Evolutionary conservation across 1,140 invertebrate genomes (phyloP).

Genomic region (Centruroides vittatus): DNA sequence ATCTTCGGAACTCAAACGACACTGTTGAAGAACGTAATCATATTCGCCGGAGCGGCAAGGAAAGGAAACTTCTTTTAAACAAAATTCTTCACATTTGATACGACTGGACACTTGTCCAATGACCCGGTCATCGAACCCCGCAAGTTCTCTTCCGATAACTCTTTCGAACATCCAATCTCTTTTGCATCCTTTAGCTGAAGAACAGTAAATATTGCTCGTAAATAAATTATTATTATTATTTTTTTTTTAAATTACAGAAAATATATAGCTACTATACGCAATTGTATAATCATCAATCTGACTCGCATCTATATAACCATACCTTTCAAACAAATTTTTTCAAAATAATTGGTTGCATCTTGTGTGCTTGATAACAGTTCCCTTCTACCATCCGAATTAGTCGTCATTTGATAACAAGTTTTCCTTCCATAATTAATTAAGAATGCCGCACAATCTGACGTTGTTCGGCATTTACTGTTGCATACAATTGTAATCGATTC

Average conservation of each 20-base stretch:
- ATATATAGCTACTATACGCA: background rate
- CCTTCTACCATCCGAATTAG: background rate
- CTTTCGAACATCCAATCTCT: slow-evolving; percentile 31
- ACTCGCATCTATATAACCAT: background rate
- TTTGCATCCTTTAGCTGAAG: slow-evolving; percentile 14
- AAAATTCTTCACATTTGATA: slow-evolving; percentile 36
- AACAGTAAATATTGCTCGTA: background rate
- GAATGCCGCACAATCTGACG: background rate
- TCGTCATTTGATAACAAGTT: background rate
- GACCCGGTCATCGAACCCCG: slow-evolving; percentile 27
- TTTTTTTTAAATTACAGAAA: background rate
- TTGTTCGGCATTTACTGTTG: background rate
- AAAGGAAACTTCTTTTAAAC: slow-evolving; percentile 34
- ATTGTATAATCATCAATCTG: background rate
- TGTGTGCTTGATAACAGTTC: background rate
- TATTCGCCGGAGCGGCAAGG: slow-evolving; percentile 37
- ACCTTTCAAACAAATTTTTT: slow-evolving; percentile 21
- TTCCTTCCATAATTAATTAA: background rate
- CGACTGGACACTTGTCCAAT: slow-evolving; percentile 24
- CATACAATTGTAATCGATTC: background rate
- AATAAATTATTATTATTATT: background rate
- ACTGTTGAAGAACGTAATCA: slow-evolving; percentile 30
- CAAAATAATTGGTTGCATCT: slow-evolving; percentile 21
- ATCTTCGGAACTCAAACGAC: slow-evolving; percentile 31
- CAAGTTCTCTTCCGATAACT: slow-evolving; percentile 29